phyloP scores from a whole-genome alignment of 2,113 vertebrate genomes.

The Pseudonaja textilis region DNA sequence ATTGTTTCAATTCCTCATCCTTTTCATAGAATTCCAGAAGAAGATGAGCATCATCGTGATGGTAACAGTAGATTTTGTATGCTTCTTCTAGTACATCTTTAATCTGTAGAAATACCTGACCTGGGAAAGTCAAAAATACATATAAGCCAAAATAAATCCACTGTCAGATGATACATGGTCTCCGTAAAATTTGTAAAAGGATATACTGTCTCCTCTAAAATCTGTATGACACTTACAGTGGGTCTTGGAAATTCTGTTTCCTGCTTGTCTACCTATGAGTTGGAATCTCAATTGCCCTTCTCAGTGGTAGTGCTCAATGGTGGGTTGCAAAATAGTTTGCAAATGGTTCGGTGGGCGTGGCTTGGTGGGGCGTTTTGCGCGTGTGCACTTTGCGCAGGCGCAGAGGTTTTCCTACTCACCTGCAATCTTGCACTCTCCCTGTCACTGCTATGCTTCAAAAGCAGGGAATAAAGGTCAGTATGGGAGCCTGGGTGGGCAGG shows the following conservation, averaged over 20 bases:
- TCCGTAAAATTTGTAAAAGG: background rate
- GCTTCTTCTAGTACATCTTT: conserved; percentile 88
- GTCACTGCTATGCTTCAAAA: no score
- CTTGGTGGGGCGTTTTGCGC: no score
- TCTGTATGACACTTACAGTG: background rate
- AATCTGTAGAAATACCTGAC: conserved; percentile 89
- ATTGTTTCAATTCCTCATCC: conserved; percentile 85
- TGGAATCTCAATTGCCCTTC: background rate
- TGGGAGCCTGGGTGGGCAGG: no score
- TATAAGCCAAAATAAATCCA: conserved; percentile 48
- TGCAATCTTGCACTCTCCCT: no score
- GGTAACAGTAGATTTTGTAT: conserved; percentile 96
- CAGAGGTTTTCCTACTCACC: no score
- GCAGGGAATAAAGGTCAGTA: no score
- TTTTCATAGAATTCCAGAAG: conserved; percentile 89
- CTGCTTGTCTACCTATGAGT: background rate
- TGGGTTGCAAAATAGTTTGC: no score
- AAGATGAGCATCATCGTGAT: conserved; percentile 87
- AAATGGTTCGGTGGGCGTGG: no score
- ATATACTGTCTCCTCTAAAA: background rate
- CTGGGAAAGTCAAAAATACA: conserved; percentile 65
- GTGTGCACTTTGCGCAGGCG: no score
- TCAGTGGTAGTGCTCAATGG: background rate
- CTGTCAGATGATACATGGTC: conserved; percentile 47
- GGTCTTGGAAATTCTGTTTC: background rate